Base-by-base conservation (phyloP, 2,888 invertebrate species). In the Leucophenga montana region DNA sequence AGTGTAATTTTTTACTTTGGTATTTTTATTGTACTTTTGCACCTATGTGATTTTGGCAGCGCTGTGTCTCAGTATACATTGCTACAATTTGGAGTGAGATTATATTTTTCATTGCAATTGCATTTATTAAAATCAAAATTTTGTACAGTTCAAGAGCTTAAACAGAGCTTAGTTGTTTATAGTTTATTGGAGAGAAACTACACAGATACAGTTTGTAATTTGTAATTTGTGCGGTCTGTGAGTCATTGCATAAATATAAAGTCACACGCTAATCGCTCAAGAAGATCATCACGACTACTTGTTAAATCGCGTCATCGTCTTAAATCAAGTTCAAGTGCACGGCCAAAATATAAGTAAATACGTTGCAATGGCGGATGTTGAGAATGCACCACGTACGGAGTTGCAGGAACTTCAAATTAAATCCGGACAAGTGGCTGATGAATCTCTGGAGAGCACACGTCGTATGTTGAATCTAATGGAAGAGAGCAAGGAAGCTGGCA, bases 401-500 rank as follows among this genome's bases (percentile, higher is more conserved):
- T 72, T 86, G 76, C 83, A 86, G 73, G 86, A 86, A 66, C 70
- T 86, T 70, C 86, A 86, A 73, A 69, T 85, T 0, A 86, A 86
- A 70, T 82, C 86, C 2, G 85, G 57, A 3, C 85, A 85, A 72
- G 85, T 86, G 62, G 83, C 84, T 8, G 86, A 86, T 74, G 86
- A 86, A 22, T 86, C 86, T 0, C 68, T 86, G 67, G 86, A 86
- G 66, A 86, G 86, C 68, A 86, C 86, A 0, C 81, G 86, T 0
- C 85, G 86, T 3, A 86, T 86, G 86, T 73, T 86, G 0, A 73
- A 66, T 13, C 57, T 85, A 1, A 78, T 86, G 86, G 86, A 86
- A 31, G 86, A 86, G 18, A 85, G 86, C 48, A 86, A 86, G 67
- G 86, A 86, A 71, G 86, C 86, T 13, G 86, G 86, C 8, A 86